Evolutionary conservation across 2,797 vertebrate genomes (phyloP).

Genomic region (Limosa lapponica): DNA sequence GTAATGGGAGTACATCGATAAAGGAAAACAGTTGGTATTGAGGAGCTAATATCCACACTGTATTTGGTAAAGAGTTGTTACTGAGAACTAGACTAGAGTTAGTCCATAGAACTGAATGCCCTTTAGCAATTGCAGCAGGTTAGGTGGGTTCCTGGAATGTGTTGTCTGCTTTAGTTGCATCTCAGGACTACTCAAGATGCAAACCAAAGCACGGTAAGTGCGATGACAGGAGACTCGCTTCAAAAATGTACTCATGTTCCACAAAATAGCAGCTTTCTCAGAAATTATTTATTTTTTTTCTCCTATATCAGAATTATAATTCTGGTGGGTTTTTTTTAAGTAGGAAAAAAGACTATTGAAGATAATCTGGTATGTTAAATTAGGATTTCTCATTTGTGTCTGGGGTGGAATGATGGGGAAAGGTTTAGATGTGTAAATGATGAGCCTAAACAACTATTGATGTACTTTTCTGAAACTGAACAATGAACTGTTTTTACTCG

Average conservation of each 20-base stretch:
- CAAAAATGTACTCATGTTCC: not conserved
- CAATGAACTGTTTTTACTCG: not conserved
- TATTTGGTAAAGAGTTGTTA: not conserved
- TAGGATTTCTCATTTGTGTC: not conserved
- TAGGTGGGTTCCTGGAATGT: not conserved
- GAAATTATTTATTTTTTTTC: not conserved
- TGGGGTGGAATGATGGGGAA: not conserved
- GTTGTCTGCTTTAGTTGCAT: not conserved
- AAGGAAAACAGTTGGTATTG: not conserved
- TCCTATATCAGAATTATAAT: not conserved
- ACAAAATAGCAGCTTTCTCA: not conserved
- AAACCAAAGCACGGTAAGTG: not conserved
- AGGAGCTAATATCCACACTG: not conserved
- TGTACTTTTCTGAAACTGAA: not conserved
- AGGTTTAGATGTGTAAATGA: not conserved
- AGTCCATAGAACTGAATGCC: not conserved
- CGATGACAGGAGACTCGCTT: not conserved
- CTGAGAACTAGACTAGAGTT: not conserved
- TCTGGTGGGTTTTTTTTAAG: not conserved
- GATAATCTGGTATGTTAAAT: not conserved
- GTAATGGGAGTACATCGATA: not conserved
- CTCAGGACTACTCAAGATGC: not conserved
- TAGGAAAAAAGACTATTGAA: not conserved
- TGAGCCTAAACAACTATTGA: not conserved
- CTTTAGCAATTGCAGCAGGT: not conserved